phyloP scores from a whole-genome alignment of 2,113 vertebrate genomes.

The Pipa parva region DNA sequence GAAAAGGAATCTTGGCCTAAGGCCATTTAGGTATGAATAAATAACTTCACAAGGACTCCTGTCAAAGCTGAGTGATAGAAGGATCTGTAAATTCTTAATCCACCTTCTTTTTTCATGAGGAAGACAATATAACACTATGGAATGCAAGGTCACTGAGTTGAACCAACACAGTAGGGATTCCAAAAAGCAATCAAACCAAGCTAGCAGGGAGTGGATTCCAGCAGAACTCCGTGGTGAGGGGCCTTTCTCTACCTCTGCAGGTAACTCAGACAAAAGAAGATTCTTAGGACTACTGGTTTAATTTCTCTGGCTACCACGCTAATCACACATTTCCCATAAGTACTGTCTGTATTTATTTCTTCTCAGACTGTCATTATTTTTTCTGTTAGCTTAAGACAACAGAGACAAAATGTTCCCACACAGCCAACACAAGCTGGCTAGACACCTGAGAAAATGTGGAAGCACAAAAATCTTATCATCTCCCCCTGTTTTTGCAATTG shows the following conservation, averaged over 20 bases:
- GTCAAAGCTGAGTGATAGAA: constrained; percentile 78
- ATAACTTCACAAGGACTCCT: constrained; percentile 68
- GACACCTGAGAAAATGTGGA: constrained; percentile 65
- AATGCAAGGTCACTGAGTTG: constrained; percentile 76
- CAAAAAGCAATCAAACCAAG: constrained; percentile 89
- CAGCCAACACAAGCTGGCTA: constrained; percentile 60
- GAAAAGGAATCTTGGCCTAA: constrained; percentile 67
- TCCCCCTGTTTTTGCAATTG: constrained; percentile 47
- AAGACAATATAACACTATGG: constrained; percentile 74
- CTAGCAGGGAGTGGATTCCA: constrained; percentile 81
- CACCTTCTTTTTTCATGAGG: constrained; percentile 67
- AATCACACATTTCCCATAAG: constrained; percentile 80
- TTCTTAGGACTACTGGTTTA: constrained; percentile 83
- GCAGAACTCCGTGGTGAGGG: constrained; percentile 65
- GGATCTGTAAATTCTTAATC: constrained; percentile 87
- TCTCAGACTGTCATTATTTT: constrained; percentile 70
- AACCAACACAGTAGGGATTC: constrained; percentile 78
- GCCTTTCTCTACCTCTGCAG: constrained; percentile 79
- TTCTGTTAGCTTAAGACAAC: constrained; percentile 62
- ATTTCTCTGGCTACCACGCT: constrained; percentile 92
- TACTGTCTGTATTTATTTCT: constrained; percentile 72
- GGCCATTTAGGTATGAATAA: constrained; percentile 75
- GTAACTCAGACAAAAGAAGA: constrained; percentile 73
- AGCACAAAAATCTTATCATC: constrained; percentile 45
- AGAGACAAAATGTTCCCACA: constrained; percentile 65